These are phyloP conservation scores for honey bee (Apis mellifera) DNA, from an alignment of 1,140 invertebrate species.

Conservation along the genomic window Amel_HAv3.1 CM009931.2:15975501-15976000, in stretches of 20 bases:
- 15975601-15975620: neutral
- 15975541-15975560: neutral
- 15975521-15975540: constrained; percentile 26
- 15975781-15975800: constrained; percentile 44
- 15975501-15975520: constrained; percentile 17
- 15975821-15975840: constrained; percentile 64
- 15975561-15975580: neutral
- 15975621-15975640: neutral
- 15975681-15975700: neutral
- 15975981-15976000: constrained; percentile 34
- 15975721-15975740: constrained; percentile 58
- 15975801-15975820: constrained; percentile 60
- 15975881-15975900: neutral
- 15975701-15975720: neutral
- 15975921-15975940: neutral
- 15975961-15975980: neutral
- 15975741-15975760: constrained; percentile 48
- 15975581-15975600: too few species aligned
- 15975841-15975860: constrained; percentile 63
- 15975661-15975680: neutral
- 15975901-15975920: neutral
- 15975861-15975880: constrained; percentile 31
- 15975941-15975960: neutral
- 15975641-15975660: neutral
- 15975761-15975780: constrained; percentile 42